A percentile compares a stretch with the other conserved stretches of the same genome.
phyloP scores from a whole-genome alignment of 2,888 invertebrate species.

The Agriotes lineatus region DNA sequence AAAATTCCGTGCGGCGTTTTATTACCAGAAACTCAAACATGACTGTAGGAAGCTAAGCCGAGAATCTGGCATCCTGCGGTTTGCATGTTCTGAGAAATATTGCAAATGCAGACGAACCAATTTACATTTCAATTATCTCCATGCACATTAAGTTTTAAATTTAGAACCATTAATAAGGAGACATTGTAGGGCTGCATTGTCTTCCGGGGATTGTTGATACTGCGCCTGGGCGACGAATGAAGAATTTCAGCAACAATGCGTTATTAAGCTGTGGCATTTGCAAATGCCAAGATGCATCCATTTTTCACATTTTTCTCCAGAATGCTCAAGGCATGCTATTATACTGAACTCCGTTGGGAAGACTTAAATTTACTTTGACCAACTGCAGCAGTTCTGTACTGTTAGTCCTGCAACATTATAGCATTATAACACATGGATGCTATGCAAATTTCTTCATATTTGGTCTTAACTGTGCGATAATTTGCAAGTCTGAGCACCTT shows the following conservation, averaged over 20 bases:
- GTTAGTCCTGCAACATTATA: constrained; percentile 18
- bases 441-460: constrained; percentile 39
- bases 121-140: constrained; percentile 16
- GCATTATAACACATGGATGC: constrained; percentile 32
- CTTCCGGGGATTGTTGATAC: not conserved
- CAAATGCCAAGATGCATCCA: not conserved
- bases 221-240: too few relatives aligned
- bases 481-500: constrained; percentile 26
- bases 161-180: not conserved
- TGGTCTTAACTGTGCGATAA: constrained; percentile 26
- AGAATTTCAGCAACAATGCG: too few relatives aligned
- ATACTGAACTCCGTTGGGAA: not conserved
- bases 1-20: constrained; percentile 34
- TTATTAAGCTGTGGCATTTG: too few relatives aligned
- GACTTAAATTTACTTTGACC: not conserved
- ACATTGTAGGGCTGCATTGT: constrained; percentile 3
- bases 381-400: not conserved
- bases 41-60: too few relatives aligned
- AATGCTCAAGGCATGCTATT: not conserved
- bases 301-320: not conserved
- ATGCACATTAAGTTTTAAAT: constrained; percentile 10
- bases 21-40: constrained; percentile 13
- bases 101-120: not conserved
- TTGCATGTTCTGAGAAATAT: not conserved
- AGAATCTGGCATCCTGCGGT: too few relatives aligned